Percentiles rank a stretch among this genome's conserved stretches.
Conservation (phyloP, 2,797 vertebrate genomes). For the Netta rufina region DNA sequence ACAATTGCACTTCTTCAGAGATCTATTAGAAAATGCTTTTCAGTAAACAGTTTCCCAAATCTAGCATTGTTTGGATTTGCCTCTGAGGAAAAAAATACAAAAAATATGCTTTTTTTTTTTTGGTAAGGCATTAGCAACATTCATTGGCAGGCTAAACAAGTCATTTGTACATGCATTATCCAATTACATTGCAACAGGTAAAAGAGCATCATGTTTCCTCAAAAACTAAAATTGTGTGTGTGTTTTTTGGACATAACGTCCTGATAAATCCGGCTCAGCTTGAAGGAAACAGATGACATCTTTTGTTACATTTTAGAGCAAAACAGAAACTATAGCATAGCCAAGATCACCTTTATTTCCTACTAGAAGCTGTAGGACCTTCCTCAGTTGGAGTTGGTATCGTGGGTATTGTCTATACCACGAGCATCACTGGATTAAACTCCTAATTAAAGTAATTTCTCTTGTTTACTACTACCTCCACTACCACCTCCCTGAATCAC, state of each 20-base stretch:
- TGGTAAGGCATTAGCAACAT: slow-evolving; percentile 91
- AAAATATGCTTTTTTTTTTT: slow-evolving; percentile 73
- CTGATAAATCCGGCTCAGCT: slow-evolving; percentile 27
- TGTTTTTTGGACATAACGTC: slow-evolving; percentile 7
- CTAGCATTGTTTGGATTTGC: slow-evolving; percentile 79
- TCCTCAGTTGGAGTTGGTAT: not conserved
- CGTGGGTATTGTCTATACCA: not conserved
- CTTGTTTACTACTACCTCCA: not conserved
- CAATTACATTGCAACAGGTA: slow-evolving; percentile 79
- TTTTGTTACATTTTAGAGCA: slow-evolving; percentile 67
- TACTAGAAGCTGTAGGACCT: slow-evolving; percentile 43
- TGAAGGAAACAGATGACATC: slow-evolving; percentile 55
- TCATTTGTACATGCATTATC: slow-evolving; percentile 88
- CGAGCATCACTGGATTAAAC: not conserved
- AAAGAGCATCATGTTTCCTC: slow-evolving; percentile 71
- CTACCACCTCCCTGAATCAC: slow-evolving; percentile 20
- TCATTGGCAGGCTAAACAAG: slow-evolving; percentile 88
- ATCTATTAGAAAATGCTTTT: slow-evolving; percentile 83
- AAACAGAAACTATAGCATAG: slow-evolving; percentile 64
- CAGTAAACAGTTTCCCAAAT: slow-evolving; percentile 79
- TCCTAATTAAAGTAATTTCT: not conserved
- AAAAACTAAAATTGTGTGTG: slow-evolving; percentile 29
- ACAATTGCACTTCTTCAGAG: slow-evolving; percentile 91
- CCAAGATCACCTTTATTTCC: slow-evolving; percentile 48
- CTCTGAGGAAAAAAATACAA: slow-evolving; percentile 74